These are phyloP conservation scores for Epinephelus moara DNA, from an alignment of 2,113 vertebrate genomes.

Conservation along the genomic window DNA sequence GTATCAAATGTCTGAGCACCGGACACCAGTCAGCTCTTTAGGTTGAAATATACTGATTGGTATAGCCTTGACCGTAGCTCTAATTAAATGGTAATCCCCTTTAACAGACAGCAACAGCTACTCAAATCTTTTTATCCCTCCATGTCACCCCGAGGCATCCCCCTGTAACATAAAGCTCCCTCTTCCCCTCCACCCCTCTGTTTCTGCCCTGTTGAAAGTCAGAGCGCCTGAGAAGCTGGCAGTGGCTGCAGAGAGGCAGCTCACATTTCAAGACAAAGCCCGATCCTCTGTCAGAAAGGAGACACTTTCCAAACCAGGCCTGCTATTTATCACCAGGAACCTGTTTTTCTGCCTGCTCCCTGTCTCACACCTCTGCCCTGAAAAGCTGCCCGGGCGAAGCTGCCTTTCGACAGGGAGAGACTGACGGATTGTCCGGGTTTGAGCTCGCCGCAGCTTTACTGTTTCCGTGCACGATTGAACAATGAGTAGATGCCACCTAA, in stretches of 20 bases:
- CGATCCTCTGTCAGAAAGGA: conserved; percentile 75
- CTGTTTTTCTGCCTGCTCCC: conserved; percentile 71
- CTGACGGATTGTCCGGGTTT: conserved; percentile 10
- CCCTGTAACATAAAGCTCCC: conserved; percentile 68
- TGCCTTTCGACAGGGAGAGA: conserved; percentile 17
- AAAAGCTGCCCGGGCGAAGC: conserved; percentile 24
- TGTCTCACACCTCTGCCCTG: conserved; percentile 50
- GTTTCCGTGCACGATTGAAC: background rate
- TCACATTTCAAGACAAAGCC: conserved; percentile 82
- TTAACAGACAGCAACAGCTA: conserved; percentile 74
- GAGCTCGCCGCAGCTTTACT: background rate
- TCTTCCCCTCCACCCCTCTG: conserved; percentile 34
- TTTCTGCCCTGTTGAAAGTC: conserved; percentile 56
- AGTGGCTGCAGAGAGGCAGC: conserved; percentile 53
- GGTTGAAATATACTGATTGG: conserved; percentile 10
- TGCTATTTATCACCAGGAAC: conserved; percentile 73
- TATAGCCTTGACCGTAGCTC: conserved; percentile 43
- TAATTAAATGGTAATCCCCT: conserved; percentile 68
- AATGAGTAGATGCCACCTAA: conserved; percentile 41
- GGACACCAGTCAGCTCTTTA: background rate
- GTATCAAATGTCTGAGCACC: background rate
- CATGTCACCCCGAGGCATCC: conserved; percentile 58
- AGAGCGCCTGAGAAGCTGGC: conserved; percentile 72
- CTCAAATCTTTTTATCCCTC: conserved; percentile 64
- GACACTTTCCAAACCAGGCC: conserved; percentile 76